These are phyloP conservation scores for Borostomias antarcticus DNA, from an alignment of 2,797 vertebrate genomes.

Conservation along the genomic window DNA sequence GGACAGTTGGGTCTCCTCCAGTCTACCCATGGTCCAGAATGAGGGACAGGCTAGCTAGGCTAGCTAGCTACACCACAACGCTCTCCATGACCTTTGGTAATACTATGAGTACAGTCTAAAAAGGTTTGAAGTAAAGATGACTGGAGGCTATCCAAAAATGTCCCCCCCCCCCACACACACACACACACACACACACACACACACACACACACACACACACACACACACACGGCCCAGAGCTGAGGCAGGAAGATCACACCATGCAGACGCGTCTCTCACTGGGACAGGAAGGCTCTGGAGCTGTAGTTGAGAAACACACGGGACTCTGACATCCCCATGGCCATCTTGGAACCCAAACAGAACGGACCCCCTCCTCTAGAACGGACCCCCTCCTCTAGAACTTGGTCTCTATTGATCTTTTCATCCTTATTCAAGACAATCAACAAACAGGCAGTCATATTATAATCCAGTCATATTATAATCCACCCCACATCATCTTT, in stretches of 20 bases:
- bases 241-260: constrained; percentile 28
- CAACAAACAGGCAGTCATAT: constrained; percentile 48
- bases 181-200: no score
- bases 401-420: constrained; percentile 21
- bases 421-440: constrained; percentile 38
- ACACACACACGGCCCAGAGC: no score
- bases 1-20: constrained; percentile 45
- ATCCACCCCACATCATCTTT: no score
- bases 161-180: no score
- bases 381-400: constrained; percentile 43
- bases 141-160: constrained; percentile 43
- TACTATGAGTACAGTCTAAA: not conserved
- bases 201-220: no score
- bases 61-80: no score
- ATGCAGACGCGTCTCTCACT: constrained; percentile 70
- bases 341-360: constrained; percentile 59
- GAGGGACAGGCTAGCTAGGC: not conserved
- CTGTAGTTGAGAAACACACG: constrained; percentile 69
- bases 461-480: no score
- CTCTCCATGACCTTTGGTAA: not conserved
- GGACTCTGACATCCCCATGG: constrained; percentile 65
- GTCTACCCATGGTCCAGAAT: not conserved
- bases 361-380: no score
- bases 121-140: constrained; percentile 2
- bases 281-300: constrained; percentile 63